phyloP scores from a whole-genome alignment of 2,113 vertebrate species.

The Trochalopteron elliotii region DNA sequence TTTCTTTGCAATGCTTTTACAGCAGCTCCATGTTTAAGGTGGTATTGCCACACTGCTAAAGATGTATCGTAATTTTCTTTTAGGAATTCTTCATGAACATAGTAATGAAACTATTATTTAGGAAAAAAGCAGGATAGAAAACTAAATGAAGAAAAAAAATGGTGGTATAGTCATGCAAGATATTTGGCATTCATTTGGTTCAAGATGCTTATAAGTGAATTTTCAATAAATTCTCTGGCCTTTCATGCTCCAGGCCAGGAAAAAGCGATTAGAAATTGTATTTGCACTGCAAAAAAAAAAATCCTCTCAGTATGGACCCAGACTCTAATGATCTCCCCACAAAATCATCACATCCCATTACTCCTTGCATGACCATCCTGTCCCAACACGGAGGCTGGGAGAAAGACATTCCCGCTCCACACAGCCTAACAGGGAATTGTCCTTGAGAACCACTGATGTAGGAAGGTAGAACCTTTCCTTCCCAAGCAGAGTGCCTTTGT shows the following conservation, averaged over 20 bases:
- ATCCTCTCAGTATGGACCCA: not conserved
- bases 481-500: not conserved
- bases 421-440: not conserved
- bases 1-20: not conserved
- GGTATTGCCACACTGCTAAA: not conserved
- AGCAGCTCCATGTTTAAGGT: not conserved
- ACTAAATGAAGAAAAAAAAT: not conserved
- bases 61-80: not conserved
- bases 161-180: not conserved
- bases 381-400: fast-evolving
- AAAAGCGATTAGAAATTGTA: not conserved
- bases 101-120: not conserved
- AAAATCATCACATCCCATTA: not conserved
- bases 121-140: not conserved
- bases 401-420: not conserved
- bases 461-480: not conserved
- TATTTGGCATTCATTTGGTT: not conserved
- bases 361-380: not conserved
- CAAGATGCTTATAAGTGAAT: not conserved
- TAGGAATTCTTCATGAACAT: not conserved
- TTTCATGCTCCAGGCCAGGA: not conserved
- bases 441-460: not conserved
- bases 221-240: not conserved
- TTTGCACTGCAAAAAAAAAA: not conserved
- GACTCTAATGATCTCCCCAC: not conserved